These are phyloP conservation scores for Merodon equestris DNA, from an alignment of 2,888 invertebrate genomes.

Conservation along the genomic window DNA sequence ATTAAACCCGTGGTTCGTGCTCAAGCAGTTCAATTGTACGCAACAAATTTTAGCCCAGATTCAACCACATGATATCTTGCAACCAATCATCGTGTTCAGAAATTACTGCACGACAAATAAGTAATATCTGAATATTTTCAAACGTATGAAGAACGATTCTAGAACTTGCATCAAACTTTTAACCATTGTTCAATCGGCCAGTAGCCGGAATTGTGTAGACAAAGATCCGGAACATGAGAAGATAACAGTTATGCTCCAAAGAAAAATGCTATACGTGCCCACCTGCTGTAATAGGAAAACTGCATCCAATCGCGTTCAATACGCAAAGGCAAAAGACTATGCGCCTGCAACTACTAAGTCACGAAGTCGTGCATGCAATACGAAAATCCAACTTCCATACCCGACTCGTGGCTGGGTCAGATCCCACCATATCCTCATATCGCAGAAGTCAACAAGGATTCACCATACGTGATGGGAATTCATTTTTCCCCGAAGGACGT, in stretches of 20 bases:
- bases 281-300: slow-evolving; percentile 62
- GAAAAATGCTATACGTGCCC: slow-evolving; percentile 49
- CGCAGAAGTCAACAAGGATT: slow-evolving; percentile 63
- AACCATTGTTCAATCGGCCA: slow-evolving; percentile 7
- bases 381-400: slow-evolving; percentile 30
- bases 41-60: too few species aligned
- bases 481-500: slow-evolving; percentile 51
- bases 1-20: too few species aligned
- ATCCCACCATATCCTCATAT: slow-evolving; percentile 50
- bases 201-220: not conserved
- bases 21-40: too few species aligned
- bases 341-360: slow-evolving; percentile 59
- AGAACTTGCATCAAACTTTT: slow-evolving; percentile 31
- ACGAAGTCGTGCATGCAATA: slow-evolving; percentile 61
- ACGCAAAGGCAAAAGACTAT: slow-evolving; percentile 53
- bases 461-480: slow-evolving; percentile 61
- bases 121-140: slow-evolving; percentile 8
- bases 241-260: slow-evolving; percentile 31
- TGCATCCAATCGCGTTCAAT: slow-evolving; percentile 64
- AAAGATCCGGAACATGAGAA: slow-evolving; percentile 19
- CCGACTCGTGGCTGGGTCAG: slow-evolving; percentile 40
- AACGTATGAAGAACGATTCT: slow-evolving; percentile 6
- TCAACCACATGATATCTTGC: not conserved
- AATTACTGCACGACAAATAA: slow-evolving; percentile 1
- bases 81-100: not conserved